A percentile compares a stretch with the other conserved stretches of the same genome.
Evolutionary conservation across 1,140 invertebrate species (phyloP).

Genomic region (Amyelois transitella): DNA sequence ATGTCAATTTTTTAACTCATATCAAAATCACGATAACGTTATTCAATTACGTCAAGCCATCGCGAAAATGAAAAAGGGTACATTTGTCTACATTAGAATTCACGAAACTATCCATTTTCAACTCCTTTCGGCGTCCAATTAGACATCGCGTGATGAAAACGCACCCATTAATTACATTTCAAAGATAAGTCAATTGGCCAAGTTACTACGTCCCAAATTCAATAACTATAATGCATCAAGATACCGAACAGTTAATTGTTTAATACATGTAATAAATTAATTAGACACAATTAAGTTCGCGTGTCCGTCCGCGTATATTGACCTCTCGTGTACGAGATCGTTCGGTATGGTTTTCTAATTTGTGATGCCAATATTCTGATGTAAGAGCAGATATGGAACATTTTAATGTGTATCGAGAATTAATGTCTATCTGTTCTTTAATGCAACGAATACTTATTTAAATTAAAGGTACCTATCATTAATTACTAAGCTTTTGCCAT

Average conservation of each 20-base stretch:
- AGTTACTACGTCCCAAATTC: slow-evolving; percentile 43
- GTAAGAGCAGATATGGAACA: too few relatives aligned
- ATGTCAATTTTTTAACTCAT: too few relatives aligned
- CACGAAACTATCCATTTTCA: slow-evolving; percentile 15
- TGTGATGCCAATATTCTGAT: slow-evolving; percentile 21
- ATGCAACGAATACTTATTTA: too few relatives aligned
- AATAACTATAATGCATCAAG: slow-evolving; percentile 66
- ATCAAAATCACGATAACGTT: too few relatives aligned
- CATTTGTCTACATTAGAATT: slow-evolving; percentile 9
- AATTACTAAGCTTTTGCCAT: too few relatives aligned
- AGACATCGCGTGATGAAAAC: slow-evolving; percentile 53
- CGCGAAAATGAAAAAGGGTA: background rate
- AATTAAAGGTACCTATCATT: too few relatives aligned
- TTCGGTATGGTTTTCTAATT: slow-evolving; percentile 33
- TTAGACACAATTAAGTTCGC: slow-evolving; percentile 67
- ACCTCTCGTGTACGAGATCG: slow-evolving; percentile 47
- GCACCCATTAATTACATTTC: slow-evolving; percentile 55
- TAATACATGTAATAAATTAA: slow-evolving; percentile 74
- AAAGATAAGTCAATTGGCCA: slow-evolving; percentile 69
- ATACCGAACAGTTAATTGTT: slow-evolving; percentile 69
- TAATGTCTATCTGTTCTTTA: too few relatives aligned
- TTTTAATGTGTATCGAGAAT: too few relatives aligned
- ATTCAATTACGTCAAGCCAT: too few relatives aligned
- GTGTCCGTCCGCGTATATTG: slow-evolving; percentile 52
- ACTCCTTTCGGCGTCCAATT: slow-evolving; percentile 37